These are phyloP conservation scores for Himalopsyche kuldschensis DNA, from an alignment of 2,888 invertebrate species.

Conservation along the genomic window DNA sequence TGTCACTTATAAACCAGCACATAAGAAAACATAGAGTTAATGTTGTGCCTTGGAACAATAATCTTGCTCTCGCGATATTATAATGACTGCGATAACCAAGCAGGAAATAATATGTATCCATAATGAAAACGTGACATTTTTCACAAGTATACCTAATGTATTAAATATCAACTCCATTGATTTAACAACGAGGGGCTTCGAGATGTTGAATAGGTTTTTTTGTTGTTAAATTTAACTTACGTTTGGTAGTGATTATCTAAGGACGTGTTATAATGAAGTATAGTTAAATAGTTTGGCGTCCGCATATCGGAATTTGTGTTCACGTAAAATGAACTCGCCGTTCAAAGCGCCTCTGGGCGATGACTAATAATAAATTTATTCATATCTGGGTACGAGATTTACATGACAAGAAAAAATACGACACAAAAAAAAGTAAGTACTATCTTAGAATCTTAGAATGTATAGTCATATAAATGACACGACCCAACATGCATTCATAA, in stretches of 20 bases:
- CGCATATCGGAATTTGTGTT: background rate
- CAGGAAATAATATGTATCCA: too few species aligned
- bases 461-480: background rate
- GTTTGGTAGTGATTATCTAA: background rate
- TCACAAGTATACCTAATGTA: too few species aligned
- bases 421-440: background rate
- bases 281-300: background rate
- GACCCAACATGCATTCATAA: background rate
- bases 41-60: too few species aligned
- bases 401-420: background rate
- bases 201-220: too few species aligned
- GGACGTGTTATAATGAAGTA: background rate
- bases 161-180: too few species aligned
- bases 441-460: background rate
- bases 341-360: background rate
- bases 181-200: too few species aligned
- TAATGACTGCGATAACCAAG: too few species aligned
- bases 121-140: too few species aligned
- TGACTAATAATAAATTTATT: background rate
- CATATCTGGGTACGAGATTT: background rate
- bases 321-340: background rate
- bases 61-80: too few species aligned
- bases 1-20: too few species aligned
- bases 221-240: too few species aligned
- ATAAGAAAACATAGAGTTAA: too few species aligned